Conservation (phyloP, 2,888 invertebrate species). For the Himalopsyche japonica region DNA sequence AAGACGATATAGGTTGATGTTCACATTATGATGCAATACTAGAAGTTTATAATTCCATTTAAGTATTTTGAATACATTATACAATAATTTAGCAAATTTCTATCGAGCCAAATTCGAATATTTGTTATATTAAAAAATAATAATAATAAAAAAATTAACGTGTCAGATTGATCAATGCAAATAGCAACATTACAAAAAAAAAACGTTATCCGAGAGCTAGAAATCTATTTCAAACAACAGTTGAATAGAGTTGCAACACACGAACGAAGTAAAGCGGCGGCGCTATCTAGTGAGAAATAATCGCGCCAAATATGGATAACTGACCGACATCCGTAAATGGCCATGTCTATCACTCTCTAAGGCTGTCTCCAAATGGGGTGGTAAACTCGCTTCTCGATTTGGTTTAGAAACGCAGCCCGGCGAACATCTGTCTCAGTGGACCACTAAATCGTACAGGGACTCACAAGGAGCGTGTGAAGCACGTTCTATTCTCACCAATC, state of each 20-base stretch:
- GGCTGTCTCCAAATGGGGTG: background rate
- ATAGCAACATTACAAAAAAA: background rate
- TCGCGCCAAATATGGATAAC: conserved; percentile 11
- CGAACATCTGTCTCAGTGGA: background rate
- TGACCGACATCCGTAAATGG: conserved; percentile 12
- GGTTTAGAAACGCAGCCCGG: background rate
- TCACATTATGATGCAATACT: too few species aligned
- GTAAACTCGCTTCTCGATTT: background rate
- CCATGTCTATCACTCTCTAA: background rate
- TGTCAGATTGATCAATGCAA: background rate
- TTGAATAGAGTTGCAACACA: background rate
- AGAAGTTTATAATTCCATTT: too few species aligned
- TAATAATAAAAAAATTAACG: too few species aligned
- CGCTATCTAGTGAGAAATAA: background rate
- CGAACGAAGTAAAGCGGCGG: background rate
- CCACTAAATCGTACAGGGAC: background rate
- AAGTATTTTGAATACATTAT: too few species aligned
- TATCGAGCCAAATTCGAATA: too few species aligned
- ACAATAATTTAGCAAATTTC: too few species aligned
- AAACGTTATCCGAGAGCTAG: background rate
- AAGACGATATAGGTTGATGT: too few species aligned
- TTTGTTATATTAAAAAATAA: too few species aligned
- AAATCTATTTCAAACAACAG: background rate
- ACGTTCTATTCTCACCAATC: background rate
- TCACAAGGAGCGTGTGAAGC: background rate